Evolutionary conservation across 2,888 invertebrate genomes (phyloP).

Genomic region (Teinopalpus imperialis): DNA sequence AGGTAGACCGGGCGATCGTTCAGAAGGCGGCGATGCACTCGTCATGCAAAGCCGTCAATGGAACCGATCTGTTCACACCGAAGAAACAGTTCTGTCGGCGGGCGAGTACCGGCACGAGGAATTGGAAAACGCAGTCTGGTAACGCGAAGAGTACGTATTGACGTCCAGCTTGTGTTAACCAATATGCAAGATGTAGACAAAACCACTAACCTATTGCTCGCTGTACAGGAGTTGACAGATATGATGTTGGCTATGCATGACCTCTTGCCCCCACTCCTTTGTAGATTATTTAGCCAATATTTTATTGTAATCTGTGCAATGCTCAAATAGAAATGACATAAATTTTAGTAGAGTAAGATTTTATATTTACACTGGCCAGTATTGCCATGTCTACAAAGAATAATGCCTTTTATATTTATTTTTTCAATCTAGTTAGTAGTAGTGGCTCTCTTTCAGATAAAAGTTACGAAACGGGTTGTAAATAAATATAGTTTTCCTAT

Average conservation of each 20-base stretch:
- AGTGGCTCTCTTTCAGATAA: no score
- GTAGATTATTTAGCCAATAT: no score
- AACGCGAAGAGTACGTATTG: slow-evolving; percentile 76
- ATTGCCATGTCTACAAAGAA: no score
- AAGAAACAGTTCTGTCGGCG: slow-evolving; percentile 66
- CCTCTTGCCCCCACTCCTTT: no score
- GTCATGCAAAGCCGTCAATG: slow-evolving; percentile 63
- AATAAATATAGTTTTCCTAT: no score
- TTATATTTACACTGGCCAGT: no score
- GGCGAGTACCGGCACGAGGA: slow-evolving; percentile 70
- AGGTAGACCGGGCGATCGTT: slow-evolving; percentile 56
- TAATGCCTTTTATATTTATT: no score
- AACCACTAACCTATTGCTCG: slow-evolving; percentile 12
- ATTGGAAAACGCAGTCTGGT: slow-evolving; percentile 71
- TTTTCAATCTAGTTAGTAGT: no score
- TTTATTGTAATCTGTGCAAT: no score
- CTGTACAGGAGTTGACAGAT: slow-evolving; percentile 15
- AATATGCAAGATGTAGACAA: slow-evolving; percentile 3
- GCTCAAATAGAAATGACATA: no score
- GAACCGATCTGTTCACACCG: slow-evolving; percentile 43
- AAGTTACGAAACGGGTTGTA: no score
- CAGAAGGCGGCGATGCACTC: slow-evolving; percentile 57
- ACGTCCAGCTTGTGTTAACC: slow-evolving; percentile 30
- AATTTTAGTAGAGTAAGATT: no score
- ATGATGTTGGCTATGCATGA: not conserved